Base-by-base conservation (phyloP, 2,888 invertebrate species). In the Conomelus anceps region DNA sequence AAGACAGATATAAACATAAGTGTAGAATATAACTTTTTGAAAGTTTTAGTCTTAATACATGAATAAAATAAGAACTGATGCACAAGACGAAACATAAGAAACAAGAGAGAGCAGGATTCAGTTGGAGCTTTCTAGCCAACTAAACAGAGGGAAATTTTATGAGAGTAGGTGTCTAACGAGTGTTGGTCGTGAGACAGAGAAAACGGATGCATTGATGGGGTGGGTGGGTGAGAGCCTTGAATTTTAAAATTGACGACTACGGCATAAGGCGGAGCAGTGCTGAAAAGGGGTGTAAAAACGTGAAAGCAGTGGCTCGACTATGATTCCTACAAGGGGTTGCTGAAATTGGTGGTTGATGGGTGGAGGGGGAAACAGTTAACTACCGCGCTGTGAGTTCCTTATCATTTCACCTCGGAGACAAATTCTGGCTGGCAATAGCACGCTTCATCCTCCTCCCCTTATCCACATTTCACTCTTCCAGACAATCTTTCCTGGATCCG, bases 401-500 rank as follows among this genome's bases (percentile, higher is more conserved):
- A 86, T 86, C 86, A 86, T 86, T 86, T 86, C 86, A 86, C 86
- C 86, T 86, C 86, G 86, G 86, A 86, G 86, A 86, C 86, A 86
- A 86, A 86, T 86, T 86, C 86, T 86, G 86, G 26, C 86, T 86
- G 86, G 86, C 86, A 86, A 86, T 86, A 23, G 86, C 22, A 29
- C 26, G n/a, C 86, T 86, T 24, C 86, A 86, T 86, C 22, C 24
- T 9, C 86, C 86, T 22, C 22, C 86, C 86, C 22, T 23, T 24
- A 86, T 22, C 24, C 85, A 85, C 24, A 6, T 90, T 90, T 89
- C 89, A 90, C 89, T 85, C 89, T 89, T 88, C 87, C 89, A 90
- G n/a, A 90, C 90, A 90, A 90, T 89, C 90, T 90, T 89, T 90
- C 89, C 90, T 89, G 89, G 88, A 89, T 89, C 89, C 89, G 89